Evolutionary conservation across 1,140 invertebrate species (phyloP), one percentile per base, ranked within the genome.

Genomic region (Reticulitermes speratus): DNA sequence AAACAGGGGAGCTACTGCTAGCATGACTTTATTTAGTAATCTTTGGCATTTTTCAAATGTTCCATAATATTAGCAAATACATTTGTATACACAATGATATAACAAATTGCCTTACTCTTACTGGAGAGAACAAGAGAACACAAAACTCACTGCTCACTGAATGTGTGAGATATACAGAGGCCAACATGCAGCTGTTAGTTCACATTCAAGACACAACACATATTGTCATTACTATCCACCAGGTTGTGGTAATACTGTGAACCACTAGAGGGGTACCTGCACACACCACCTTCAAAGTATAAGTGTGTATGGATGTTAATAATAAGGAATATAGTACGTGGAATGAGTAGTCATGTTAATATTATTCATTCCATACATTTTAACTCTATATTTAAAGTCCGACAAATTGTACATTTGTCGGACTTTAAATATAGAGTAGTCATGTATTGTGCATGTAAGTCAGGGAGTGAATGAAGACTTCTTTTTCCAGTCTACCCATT

Each of bases 21-120:
- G 65, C 65, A 30, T 75, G 65, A 75, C 65, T 75, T 75, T 75
- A 75, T 75, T 75, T 75, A 75, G 65, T 75, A 75, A 75, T 75
- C 65, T 75, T 75, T 75, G 65, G 65, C 65, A n/a, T 75, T 75
- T 75, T 30, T 75, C 25, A 75, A 75, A 75, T 75, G 65, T 75
- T 75, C 65, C 65, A 14, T 75, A 75, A 75, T 75, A 30, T 75
- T 75, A 75, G 65, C 65, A 75, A 75, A 75, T 75, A 75, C 65
- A 75, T 75, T 16, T 75, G 14, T 75, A 75, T 75, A 75, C 65
- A 75, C 65, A 75, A 75, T 75, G 65, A 75, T 75, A 75, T 75
- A 75, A 75, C 65, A 75, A 75, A 75, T 75, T 75, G 25, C 65
- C 65, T 75, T 75, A 25, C n/a, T 38, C 14, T 9, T 75, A 30